A percentile compares a stretch with the other conserved stretches of the same genome.
These are phyloP conservation scores for Intellagama lesueurii DNA, from an alignment of 2,797 vertebrate genomes.

Conservation along the genomic window DNA sequence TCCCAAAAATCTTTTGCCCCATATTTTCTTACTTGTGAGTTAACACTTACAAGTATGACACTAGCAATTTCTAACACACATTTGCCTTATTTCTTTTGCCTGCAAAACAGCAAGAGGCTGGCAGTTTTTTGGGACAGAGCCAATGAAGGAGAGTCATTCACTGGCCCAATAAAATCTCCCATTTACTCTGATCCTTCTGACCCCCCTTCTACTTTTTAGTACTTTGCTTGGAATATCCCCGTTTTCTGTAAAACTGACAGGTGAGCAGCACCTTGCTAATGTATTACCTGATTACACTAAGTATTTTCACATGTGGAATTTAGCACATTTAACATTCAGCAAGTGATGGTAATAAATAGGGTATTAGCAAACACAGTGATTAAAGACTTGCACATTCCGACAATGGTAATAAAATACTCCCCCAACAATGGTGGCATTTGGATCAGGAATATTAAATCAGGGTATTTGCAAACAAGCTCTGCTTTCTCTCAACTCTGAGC, in stretches of 20 bases:
- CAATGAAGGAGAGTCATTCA: background rate
- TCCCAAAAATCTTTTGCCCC: too few species aligned
- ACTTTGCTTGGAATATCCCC: slow-evolving; percentile 48
- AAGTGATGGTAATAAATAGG: slow-evolving; percentile 58
- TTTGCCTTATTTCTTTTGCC: background rate
- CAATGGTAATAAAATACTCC: slow-evolving; percentile 55
- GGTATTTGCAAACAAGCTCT: slow-evolving; percentile 51
- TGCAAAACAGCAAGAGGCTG: background rate
- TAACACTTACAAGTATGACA: background rate
- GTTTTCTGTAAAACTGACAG: slow-evolving; percentile 49
- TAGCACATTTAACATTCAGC: slow-evolving; percentile 40
- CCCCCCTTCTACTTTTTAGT: background rate
- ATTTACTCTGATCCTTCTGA: background rate
- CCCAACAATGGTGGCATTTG: slow-evolving; percentile 34
- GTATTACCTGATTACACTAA: slow-evolving; percentile 61
- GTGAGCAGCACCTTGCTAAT: slow-evolving; percentile 59
- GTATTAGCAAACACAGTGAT: slow-evolving; percentile 67
- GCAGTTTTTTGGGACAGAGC: background rate
- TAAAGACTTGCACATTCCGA: slow-evolving; percentile 54
- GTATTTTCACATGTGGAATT: slow-evolving; percentile 57
- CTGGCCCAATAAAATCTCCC: background rate
- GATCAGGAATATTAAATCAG: slow-evolving; percentile 59
- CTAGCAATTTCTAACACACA: background rate
- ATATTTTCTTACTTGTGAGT: background rate
- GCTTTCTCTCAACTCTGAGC: slow-evolving; percentile 63